Evolutionary conservation across 2,113 vertebrate genomes (phyloP).

Genomic region (Platysternon megacephalum): DNA sequence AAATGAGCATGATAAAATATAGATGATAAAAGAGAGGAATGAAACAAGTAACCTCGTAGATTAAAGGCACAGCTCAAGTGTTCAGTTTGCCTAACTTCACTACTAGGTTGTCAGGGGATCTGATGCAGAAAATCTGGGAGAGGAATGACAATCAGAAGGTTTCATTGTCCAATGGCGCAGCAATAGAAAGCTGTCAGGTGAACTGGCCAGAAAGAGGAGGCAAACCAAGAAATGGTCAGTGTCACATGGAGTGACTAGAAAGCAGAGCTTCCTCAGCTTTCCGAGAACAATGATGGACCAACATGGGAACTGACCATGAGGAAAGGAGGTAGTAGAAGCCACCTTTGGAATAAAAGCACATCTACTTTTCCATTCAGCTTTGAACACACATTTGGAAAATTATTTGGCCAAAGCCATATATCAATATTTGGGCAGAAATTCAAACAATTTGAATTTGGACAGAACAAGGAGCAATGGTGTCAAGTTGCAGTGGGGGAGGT

Average conservation of each 20-base stretch:
- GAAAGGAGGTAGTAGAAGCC: not conserved
- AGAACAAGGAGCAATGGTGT: not conserved
- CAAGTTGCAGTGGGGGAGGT: too few relatives aligned
- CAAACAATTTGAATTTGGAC: not conserved
- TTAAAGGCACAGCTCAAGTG: not conserved
- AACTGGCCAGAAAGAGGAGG: not conserved
- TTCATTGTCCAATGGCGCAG: not conserved
- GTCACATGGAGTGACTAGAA: rapidly evolving
- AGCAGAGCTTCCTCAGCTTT: not conserved
- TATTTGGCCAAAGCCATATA: not conserved
- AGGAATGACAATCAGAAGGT: not conserved
- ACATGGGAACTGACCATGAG: not conserved
- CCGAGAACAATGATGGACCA: rapidly evolving
- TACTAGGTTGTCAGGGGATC: not conserved
- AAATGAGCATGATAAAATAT: not conserved
- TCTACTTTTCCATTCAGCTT: not conserved
- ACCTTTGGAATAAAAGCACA: not conserved
- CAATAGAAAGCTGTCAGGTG: not conserved
- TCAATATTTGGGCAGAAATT: not conserved
- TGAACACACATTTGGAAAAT: not conserved
- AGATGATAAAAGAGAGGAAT: not conserved
- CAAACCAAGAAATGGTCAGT: rapidly evolving
- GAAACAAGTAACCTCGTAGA: not conserved
- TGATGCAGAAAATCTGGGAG: not conserved
- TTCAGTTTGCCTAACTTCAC: not conserved